Conservation (phyloP, 2,113 vertebrate genomes). For the Aramus guarauna region DNA sequence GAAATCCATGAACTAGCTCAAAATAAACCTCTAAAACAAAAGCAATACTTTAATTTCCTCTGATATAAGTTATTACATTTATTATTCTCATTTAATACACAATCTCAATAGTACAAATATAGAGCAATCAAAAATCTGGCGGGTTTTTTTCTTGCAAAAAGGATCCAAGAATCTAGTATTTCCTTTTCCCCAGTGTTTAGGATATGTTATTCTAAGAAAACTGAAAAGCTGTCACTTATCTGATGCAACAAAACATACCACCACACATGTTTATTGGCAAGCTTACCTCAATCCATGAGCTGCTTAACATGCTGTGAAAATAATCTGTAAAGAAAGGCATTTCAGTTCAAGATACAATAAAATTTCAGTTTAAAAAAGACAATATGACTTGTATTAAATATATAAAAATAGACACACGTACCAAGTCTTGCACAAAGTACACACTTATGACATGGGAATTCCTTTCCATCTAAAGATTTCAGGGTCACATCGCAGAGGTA, state of each 20-base stretch:
- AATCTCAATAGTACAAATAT: background rate
- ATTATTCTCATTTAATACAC: background rate
- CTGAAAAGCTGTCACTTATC: background rate
- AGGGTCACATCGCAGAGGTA: slow-evolving; percentile 92
- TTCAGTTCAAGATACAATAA: slow-evolving; percentile 35
- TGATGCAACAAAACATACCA: background rate
- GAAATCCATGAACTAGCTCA: background rate
- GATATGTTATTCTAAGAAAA: background rate
- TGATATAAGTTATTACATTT: background rate
- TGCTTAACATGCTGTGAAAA: slow-evolving; percentile 96
- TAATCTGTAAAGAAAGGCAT: slow-evolving; percentile 84
- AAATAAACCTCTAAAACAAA: background rate
- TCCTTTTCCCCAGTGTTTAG: background rate
- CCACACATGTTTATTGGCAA: background rate
- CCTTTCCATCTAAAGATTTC: slow-evolving; percentile 91
- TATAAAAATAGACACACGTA: slow-evolving; percentile 64
- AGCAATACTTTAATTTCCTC: background rate
- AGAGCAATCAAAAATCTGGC: background rate
- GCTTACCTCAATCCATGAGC: slow-evolving; percentile 95
- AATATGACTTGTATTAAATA: background rate
- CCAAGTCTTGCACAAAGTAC: slow-evolving; percentile 95
- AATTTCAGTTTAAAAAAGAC: background rate
- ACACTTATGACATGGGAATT: slow-evolving; percentile 95
- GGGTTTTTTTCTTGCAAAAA: background rate
- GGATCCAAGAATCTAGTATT: background rate